Percentiles rank a stretch among this genome's conserved stretches.
These are phyloP conservation scores for Tauraco hartlaubi DNA, from an alignment of 2,797 vertebrate genomes.

Conservation along the genomic window DNA sequence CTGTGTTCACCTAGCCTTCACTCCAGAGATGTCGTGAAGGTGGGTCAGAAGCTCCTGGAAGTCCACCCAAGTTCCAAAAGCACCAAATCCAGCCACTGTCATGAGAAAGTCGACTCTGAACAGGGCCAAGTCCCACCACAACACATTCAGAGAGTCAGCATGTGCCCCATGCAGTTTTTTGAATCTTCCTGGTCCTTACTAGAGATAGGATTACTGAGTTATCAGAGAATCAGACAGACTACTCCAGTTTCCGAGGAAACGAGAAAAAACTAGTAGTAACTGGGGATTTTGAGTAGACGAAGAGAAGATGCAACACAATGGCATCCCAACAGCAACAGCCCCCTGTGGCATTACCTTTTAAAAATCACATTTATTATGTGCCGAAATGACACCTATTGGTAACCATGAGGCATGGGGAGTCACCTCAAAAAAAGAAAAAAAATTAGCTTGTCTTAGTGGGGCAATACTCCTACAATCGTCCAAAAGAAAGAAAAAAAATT, in stretches of 20 bases:
- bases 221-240: not conserved
- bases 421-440: not conserved
- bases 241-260: not conserved
- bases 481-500: not conserved
- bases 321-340: not conserved
- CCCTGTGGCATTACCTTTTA: not conserved
- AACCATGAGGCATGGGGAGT: not conserved
- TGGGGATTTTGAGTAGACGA: not conserved
- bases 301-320: not conserved
- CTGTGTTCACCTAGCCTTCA: not conserved
- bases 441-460: not conserved
- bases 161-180: not conserved
- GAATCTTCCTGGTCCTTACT: not conserved
- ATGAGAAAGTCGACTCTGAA: not conserved
- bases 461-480: not conserved
- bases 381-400: not conserved
- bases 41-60: not conserved
- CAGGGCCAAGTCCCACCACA: not conserved
- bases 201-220: not conserved
- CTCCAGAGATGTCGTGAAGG: not conserved
- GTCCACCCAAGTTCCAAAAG: not conserved
- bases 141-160: not conserved
- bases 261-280: not conserved
- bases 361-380: not conserved
- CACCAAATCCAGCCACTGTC: not conserved